Conservation (phyloP, 1,140 invertebrate genomes). For the Coenobita brevimanus region DNA sequence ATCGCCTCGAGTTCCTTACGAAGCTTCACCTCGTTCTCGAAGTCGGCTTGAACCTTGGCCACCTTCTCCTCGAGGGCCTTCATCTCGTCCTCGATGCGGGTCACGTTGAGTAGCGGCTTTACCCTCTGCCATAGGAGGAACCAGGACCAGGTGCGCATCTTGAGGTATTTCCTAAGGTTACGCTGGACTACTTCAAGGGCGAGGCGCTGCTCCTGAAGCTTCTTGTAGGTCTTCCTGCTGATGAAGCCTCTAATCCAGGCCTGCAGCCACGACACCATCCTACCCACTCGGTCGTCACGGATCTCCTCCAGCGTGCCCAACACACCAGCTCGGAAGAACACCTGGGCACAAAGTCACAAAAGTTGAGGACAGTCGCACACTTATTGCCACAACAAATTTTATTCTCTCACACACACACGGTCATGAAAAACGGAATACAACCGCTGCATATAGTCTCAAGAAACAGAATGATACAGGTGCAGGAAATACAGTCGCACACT, state of each 20-base stretch:
- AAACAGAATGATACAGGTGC: too few species aligned
- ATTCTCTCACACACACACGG: too few species aligned
- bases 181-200: conserved; percentile 98
- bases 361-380: too few species aligned
- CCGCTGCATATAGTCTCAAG: too few species aligned
- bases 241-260: conserved; percentile 90
- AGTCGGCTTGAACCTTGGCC: conserved; percentile 92
- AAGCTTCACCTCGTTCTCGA: conserved; percentile 94
- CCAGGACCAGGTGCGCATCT: conserved; percentile 99
- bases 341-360: too few species aligned
- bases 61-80: conserved; percentile 97
- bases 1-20: conserved; percentile 96
- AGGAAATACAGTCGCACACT: too few species aligned
- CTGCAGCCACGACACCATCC: conserved; percentile 99
- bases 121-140: conserved; percentile 99
- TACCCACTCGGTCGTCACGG: conserved; percentile 97
- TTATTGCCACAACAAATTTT: too few species aligned
- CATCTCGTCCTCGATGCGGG: conserved; percentile 98
- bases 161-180: conserved; percentile 98
- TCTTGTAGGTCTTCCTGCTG: conserved; percentile 94
- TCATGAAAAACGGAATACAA: too few species aligned
- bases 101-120: conserved; percentile 98
- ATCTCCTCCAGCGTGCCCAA: conserved; percentile 99
- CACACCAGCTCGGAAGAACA: conserved; percentile 99
- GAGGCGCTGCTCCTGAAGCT: conserved; percentile 96